Conservation (phyloP, 2,797 vertebrate species). For the Peromyscus eremicus region DNA sequence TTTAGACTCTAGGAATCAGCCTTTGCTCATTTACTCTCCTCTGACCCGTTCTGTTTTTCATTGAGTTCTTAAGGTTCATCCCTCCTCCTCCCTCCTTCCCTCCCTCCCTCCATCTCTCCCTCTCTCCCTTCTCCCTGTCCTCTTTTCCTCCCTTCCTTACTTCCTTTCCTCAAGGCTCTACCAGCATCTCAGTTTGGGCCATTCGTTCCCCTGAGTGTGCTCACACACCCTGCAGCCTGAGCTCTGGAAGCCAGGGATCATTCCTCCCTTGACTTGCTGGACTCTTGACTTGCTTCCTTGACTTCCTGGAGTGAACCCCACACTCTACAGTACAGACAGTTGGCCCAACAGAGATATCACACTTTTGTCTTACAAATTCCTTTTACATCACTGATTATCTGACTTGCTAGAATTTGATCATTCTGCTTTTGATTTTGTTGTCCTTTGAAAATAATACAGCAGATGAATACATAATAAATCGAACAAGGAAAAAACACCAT, state of each 20-base stretch:
- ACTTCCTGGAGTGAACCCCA: neutral
- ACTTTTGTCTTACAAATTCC: neutral
- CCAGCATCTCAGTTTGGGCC: neutral
- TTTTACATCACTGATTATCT: neutral
- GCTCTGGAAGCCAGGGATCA: neutral
- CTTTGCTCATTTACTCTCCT: neutral
- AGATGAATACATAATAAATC: neutral
- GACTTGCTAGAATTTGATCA: constrained; percentile 32
- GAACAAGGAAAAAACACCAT: neutral
- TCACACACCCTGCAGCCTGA: no score
- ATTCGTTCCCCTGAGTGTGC: rapidly evolving
- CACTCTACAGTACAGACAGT: neutral
- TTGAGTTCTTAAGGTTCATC: neutral
- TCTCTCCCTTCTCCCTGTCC: neutral
- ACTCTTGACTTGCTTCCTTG: neutral
- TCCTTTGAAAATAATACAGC: neutral
- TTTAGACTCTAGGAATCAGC: neutral
- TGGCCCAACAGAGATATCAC: neutral
- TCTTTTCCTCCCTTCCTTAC: rapidly evolving
- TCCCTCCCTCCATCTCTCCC: neutral
- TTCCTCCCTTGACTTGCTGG: neutral
- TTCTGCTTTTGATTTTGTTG: neutral
- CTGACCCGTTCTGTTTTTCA: neutral
- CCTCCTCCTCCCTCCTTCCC: neutral
- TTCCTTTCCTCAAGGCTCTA: neutral